Evolutionary conservation across 2,113 vertebrate genomes (phyloP), one percentile per base, ranked within the genome.

Genomic region (Ictalurus punctatus): DNA sequence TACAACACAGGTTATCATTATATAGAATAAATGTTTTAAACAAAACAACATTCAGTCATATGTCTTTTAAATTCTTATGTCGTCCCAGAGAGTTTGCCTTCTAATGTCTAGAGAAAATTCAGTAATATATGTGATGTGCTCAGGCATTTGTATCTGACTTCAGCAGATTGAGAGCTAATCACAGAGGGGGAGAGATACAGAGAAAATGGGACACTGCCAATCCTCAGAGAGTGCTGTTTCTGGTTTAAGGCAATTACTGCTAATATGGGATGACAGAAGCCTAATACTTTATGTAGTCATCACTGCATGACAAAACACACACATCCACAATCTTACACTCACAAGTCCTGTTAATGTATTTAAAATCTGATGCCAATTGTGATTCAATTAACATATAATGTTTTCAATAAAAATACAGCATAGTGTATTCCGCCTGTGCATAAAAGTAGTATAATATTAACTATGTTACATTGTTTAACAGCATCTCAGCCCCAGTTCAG

Each of bases 181-280:
- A 76, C 58, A 76, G 37, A 76, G 82, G 30, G 30, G 27, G 58
- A 30, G 56, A 78, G 48, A 78, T 83, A 17, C 82, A 65, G 87
- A 54, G 78, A 69, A 78, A 87, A 52, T 71, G 52, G 79, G 78
- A 82, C 59, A 79, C 74, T 65, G 21, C 87, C 78, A 84, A 78
- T 92, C 93, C 91, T 91, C 21, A 65, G 92, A 90, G 67, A 84
- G 63, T 78, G 74, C 73, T 81, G 85, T 61, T 59, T 56, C 61
- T 76, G 58, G 82, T 78, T 76, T 73, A 88, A 83, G 92, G 87
- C 94, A 94, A 95, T 95, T 94, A 94, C 88, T 90, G 93, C 90
- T 94, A 93, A 95, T 94, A 92, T 90, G 91, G 91, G 90, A 92
- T 94, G 94, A 94, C 94, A 95, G 92, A 91, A 92, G 90, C 88